Evolutionary conservation across 23 tunicate genomes (phyloP).

Genomic region (Phallusia fumigata): DNA sequence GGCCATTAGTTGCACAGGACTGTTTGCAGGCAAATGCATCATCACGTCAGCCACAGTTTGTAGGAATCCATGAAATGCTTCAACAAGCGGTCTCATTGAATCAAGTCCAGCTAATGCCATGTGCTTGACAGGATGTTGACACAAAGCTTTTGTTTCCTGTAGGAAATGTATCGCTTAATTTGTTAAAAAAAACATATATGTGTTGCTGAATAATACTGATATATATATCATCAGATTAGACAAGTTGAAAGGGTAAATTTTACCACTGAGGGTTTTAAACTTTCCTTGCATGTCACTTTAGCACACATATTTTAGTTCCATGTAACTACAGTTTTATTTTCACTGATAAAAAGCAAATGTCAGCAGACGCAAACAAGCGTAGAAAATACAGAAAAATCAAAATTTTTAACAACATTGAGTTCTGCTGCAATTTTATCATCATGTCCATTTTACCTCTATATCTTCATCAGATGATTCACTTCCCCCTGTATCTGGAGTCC

Average conservation of each 20-base stretch:
- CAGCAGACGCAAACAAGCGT: no score
- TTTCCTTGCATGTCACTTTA: no score
- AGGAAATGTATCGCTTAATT: not conserved
- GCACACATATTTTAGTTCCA: no score
- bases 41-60: slow-evolving; percentile 64
- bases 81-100: slow-evolving; percentile 55
- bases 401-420: no score
- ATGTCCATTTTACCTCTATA: slow-evolving; percentile 30
- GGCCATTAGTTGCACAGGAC: slow-evolving; percentile 68
- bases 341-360: no score
- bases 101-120: slow-evolving; percentile 55
- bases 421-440: no score
- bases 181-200: not conserved
- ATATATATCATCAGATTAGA: no score
- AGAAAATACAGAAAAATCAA: no score
- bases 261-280: no score
- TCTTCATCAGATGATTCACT: slow-evolving; percentile 38
- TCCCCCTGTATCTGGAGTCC: slow-evolving; percentile 3
- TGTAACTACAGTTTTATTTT: no score
- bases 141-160: slow-evolving; percentile 20
- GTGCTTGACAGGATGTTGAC: slow-evolving; percentile 55
- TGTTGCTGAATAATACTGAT: no score
- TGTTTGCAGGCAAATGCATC: slow-evolving; percentile 72
- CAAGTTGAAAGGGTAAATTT: no score
- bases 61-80: slow-evolving; percentile 65